Conservation (phyloP, 2,888 invertebrate species). For the Luperina nickerlii region DNA sequence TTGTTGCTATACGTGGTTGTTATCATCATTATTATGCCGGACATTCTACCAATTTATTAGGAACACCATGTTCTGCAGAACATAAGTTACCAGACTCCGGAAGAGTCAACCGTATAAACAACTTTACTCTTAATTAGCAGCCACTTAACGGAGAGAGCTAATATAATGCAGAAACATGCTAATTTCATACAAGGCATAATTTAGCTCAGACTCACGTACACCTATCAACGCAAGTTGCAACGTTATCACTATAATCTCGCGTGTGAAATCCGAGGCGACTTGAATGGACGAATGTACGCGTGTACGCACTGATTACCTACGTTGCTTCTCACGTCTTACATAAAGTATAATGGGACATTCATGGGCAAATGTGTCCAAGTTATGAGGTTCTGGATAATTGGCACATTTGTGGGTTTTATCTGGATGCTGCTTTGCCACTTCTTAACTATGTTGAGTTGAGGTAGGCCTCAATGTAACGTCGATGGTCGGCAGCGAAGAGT, state of each 20-base stretch:
- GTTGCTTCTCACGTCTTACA: conserved; percentile 52
- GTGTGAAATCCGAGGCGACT: conserved; percentile 54
- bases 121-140: conserved; percentile 34
- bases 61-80: background rate
- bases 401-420: background rate
- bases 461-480: background rate
- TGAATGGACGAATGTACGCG: conserved; percentile 55
- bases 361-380: conserved; percentile 18
- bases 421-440: background rate
- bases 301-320: conserved; percentile 51
- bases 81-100: conserved; percentile 23
- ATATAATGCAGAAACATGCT: conserved; percentile 32
- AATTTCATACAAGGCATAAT: conserved; percentile 18
- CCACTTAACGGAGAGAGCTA: conserved; percentile 47
- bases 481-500: too few species aligned
- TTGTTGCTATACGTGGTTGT: background rate
- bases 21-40: background rate
- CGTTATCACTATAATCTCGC: conserved; percentile 50
- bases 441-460: background rate
- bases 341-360: conserved; percentile 51
- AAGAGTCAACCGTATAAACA: conserved; percentile 17
- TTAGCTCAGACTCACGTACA: conserved; percentile 35
- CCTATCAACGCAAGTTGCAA: conserved; percentile 42
- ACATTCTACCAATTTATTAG: background rate
- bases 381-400: conserved; percentile 6